A percentile compares a stretch with the other conserved stretches of the same genome.
These are phyloP conservation scores for Palloptera scutellata DNA, from an alignment of 2,888 invertebrate species.

Conservation along the genomic window DNA sequence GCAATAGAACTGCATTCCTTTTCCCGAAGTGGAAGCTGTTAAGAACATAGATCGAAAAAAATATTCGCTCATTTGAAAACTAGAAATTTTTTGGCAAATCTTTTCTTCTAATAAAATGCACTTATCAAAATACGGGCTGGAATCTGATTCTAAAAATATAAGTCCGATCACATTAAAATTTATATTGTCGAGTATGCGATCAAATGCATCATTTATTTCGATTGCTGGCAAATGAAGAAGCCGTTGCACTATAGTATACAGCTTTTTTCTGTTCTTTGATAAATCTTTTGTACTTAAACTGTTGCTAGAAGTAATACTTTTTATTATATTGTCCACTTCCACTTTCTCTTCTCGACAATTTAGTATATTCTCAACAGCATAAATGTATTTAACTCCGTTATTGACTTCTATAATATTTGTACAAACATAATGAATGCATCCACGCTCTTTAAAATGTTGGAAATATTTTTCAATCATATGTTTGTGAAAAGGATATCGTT, in stretches of 20 bases:
- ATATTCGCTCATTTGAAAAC: slow-evolving; percentile 5
- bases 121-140: slow-evolving; percentile 13
- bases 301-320: background rate
- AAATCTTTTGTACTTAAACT: background rate
- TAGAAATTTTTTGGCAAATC: slow-evolving; percentile 17
- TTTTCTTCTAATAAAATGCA: slow-evolving; percentile 22
- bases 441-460: background rate
- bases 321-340: background rate
- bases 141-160: slow-evolving; percentile 16
- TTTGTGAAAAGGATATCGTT: slow-evolving; percentile 8
- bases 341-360: background rate
- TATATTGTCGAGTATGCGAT: slow-evolving; percentile 5
- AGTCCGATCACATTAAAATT: slow-evolving; percentile 16
- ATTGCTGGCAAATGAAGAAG: slow-evolving; percentile 17
- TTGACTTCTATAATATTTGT: slow-evolving; percentile 2
- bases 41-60: slow-evolving; percentile 17
- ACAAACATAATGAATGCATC: background rate
- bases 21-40: slow-evolving; percentile 11
- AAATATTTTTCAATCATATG: slow-evolving; percentile 3
- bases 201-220: slow-evolving; percentile 17
- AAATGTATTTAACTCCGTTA: slow-evolving; percentile 15
- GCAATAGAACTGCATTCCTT: slow-evolving; percentile 16
- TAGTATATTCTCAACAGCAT: slow-evolving; percentile 15
- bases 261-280: slow-evolving; percentile 1
- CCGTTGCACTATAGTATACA: slow-evolving; percentile 10